Base-by-base conservation (phyloP, 2,888 invertebrate genomes). In the Acronicta psi region DNA sequence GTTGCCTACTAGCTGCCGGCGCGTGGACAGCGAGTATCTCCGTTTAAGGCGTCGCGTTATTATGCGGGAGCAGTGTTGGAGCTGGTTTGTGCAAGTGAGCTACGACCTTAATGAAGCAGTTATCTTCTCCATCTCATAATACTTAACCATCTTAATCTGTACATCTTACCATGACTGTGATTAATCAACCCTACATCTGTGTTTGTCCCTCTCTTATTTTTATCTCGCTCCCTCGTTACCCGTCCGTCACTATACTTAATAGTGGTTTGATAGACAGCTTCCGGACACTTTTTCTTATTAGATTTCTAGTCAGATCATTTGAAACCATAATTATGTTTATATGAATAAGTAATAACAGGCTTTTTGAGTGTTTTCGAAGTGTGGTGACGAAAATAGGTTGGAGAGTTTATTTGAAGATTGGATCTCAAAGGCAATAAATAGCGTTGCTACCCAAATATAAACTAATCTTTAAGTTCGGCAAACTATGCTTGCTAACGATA, bases 261-360 rank as follows among this genome's bases (percentile, higher is more conserved):
- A 52, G 50, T 58, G 53, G 44, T 77, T 73, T 80, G 80, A 80
- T 73, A 56, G 80, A 77, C 80, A 67, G 69, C 71, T 74, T 77
- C 80, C 80, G 70, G 69, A 31, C 38, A 40, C 40, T 45, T 64
- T 63, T 56, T 65, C 41, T 77, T 55, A 49, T 62, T 61, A 38
- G 55, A 42, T 62, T 50, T 60, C 31, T 72, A 34, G 45, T 53
- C 50, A 31, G 25, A 61, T 36, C 54, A 64, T 40, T 16, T 69
- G 70, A 51, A 37, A 49, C 36, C 40, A 25, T 75, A 54, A 62
- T 73, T 62, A 62, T 57, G 14, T 50, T 55, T 50, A 20, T 34
- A 58, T 43, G 54, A 54, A 53, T 20, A 49, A 49, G 20, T 59
- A 14, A 49, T 63, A 43, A 43, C 18, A 46, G 38, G 47, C 49